Evolutionary conservation across 2,888 invertebrate genomes (phyloP).

Genomic region (Cosmia pyralina): DNA sequence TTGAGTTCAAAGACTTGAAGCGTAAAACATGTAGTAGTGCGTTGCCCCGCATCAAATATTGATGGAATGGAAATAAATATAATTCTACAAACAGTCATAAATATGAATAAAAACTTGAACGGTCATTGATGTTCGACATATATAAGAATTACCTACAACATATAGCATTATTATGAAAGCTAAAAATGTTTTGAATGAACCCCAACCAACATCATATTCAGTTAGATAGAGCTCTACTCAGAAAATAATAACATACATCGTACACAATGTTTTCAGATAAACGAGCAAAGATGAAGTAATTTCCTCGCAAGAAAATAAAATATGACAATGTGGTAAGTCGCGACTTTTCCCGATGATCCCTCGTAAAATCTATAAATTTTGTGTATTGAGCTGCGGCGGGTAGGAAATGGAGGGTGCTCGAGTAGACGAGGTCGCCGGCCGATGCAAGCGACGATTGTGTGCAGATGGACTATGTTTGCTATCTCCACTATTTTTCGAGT

Average conservation of each 20-base stretch:
- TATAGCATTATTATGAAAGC: slow-evolving; percentile 14
- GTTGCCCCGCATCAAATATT: slow-evolving; percentile 57
- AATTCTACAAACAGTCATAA: slow-evolving; percentile 40
- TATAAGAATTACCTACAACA: slow-evolving; percentile 14
- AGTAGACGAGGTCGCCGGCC: slow-evolving; percentile 71
- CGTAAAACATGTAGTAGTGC: slow-evolving; percentile 56
- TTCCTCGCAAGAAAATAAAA: slow-evolving; percentile 86
- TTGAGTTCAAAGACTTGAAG: slow-evolving; percentile 47
- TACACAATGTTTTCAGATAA: slow-evolving; percentile 72
- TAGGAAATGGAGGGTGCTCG: slow-evolving; percentile 83
- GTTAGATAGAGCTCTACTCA: slow-evolving; percentile 43
- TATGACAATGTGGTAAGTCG: slow-evolving; percentile 86
- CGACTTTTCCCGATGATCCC: slow-evolving; percentile 86
- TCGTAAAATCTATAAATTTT: slow-evolving; percentile 89
- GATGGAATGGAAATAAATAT: slow-evolving; percentile 55
- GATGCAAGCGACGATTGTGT: slow-evolving; percentile 84
- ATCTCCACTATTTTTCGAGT: slow-evolving; percentile 90
- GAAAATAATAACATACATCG: slow-evolving; percentile 49
- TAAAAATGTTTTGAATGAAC: slow-evolving; percentile 24
- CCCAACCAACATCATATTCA: slow-evolving; percentile 29
- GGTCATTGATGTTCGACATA: slow-evolving; percentile 32
- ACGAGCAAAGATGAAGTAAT: slow-evolving; percentile 83
- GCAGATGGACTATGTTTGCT: slow-evolving; percentile 90
- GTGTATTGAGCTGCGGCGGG: slow-evolving; percentile 75
- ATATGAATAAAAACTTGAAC: slow-evolving; percentile 54